These are phyloP conservation scores for Bunonema sp. DNA, from an alignment of 2,888 invertebrate genomes.

Conservation along the genomic window DNA sequence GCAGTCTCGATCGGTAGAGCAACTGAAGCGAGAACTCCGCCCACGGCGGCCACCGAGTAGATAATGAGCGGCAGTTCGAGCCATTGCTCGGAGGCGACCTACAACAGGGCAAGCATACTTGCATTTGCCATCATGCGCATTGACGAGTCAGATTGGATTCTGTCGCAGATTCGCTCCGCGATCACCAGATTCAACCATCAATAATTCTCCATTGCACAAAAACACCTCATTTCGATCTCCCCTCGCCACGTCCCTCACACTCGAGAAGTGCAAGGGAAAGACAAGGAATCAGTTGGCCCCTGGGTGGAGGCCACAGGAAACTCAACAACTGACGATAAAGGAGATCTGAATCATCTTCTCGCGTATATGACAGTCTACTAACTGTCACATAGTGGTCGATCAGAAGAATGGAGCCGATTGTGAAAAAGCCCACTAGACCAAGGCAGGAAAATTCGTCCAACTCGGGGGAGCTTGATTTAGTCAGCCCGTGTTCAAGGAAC, in stretches of 20 bases:
- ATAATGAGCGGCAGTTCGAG: slow-evolving; percentile 61
- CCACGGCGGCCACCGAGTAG: slow-evolving; percentile 62
- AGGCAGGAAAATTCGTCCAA: not conserved
- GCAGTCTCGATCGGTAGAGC: slow-evolving; percentile 70
- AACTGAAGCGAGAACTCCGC: slow-evolving; percentile 64
- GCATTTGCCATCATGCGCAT: not conserved
- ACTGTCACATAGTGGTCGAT: not conserved
- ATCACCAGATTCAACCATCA: too few relatives aligned
- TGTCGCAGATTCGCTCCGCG: too few relatives aligned
- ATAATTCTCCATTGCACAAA: not conserved
- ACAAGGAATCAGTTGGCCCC: too few relatives aligned
- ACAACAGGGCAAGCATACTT: slow-evolving; percentile 10
- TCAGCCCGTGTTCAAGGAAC: too few relatives aligned
- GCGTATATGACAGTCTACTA: not conserved
- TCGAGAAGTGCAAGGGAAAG: too few relatives aligned
- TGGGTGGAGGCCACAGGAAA: too few relatives aligned
- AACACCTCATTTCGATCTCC: too few relatives aligned
- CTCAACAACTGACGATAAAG: too few relatives aligned
- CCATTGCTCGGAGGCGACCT: slow-evolving; percentile 64
- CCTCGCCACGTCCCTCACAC: too few relatives aligned
- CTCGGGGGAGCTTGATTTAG: too few relatives aligned
- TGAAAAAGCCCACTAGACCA: not conserved
- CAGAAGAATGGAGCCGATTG: not conserved
- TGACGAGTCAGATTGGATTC: too few relatives aligned
- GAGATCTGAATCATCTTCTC: not conserved